Evolutionary conservation across 2,888 invertebrate species (phyloP).

Genomic region (Drosophila algonquin): DNA sequence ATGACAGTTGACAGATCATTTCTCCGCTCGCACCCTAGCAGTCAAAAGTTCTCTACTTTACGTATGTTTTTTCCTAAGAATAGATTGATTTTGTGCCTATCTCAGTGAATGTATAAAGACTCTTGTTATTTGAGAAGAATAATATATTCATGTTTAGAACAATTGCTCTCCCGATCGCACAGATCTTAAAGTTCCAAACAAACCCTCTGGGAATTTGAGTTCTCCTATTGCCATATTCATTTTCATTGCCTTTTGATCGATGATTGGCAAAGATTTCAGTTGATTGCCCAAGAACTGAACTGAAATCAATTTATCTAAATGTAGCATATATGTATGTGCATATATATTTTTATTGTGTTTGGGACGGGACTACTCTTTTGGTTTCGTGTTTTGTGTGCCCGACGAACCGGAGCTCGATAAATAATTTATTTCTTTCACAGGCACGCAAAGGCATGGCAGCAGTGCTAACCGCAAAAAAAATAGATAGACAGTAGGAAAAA

Average conservation of each 20-base stretch:
- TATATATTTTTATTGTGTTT: constrained; percentile 33
- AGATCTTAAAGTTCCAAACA: no score
- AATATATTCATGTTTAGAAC: no score
- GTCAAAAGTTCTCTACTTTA: no score
- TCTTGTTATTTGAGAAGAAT: no score
- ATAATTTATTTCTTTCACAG: constrained; percentile 47
- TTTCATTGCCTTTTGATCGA: constrained; percentile 28
- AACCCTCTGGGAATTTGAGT: not conserved
- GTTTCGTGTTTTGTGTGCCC: constrained; percentile 29
- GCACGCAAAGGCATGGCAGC: constrained; percentile 20
- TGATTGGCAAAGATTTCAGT: constrained; percentile 30
- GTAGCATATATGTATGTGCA: constrained; percentile 23
- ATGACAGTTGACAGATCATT: no score
- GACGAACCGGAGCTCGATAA: constrained; percentile 37
- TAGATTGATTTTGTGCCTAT: no score
- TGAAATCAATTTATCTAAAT: constrained; percentile 45
- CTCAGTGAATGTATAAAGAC: no score
- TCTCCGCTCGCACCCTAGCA: no score
- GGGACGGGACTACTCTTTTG: constrained; percentile 19
- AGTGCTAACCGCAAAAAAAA: constrained; percentile 38
- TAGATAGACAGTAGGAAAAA: constrained; percentile 25
- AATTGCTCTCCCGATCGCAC: not conserved
- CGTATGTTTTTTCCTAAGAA: no score
- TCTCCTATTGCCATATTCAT: not conserved
- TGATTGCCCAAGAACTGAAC: constrained; percentile 35